Conservation (phyloP, 2,888 invertebrate species). For the Aspidiotus rigidus region DNA sequence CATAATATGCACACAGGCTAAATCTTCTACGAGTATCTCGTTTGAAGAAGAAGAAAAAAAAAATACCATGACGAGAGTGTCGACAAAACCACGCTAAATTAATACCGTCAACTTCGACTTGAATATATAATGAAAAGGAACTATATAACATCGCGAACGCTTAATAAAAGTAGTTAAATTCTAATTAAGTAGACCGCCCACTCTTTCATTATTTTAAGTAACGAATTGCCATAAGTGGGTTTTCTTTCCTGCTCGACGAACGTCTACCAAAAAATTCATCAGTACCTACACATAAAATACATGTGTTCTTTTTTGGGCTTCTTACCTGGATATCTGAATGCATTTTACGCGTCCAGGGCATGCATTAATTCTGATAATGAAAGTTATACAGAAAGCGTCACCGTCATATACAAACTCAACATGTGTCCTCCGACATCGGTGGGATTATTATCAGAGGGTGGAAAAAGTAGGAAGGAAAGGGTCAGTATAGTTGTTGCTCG, state of each 20-base stretch:
- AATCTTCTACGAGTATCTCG: too few species aligned
- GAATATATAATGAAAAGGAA: slow-evolving; percentile 28
- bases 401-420: slow-evolving; percentile 14
- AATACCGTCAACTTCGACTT: not conserved
- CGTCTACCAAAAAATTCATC: too few species aligned
- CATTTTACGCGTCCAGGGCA: too few species aligned
- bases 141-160: slow-evolving; percentile 13
- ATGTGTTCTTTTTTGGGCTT: too few species aligned
- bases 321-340: too few species aligned
- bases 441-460: slow-evolving; percentile 32
- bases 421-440: slow-evolving; percentile 29
- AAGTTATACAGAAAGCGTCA: not conserved
- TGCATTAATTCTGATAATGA: too few species aligned
- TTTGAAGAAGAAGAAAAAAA: not conserved
- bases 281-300: too few species aligned
- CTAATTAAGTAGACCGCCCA: slow-evolving; percentile 28
- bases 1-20: too few species aligned
- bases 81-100: slow-evolving; percentile 4
- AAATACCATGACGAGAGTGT: not conserved
- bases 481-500: slow-evolving; percentile 23
- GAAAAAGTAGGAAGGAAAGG: slow-evolving; percentile 21
- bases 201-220: slow-evolving; percentile 14
- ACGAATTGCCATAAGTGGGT: not conserved
- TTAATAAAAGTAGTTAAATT: slow-evolving; percentile 26
- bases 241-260: too few species aligned